phyloP scores from a whole-genome alignment of 2,888 invertebrate species.

The Tetragonisca angustula region DNA sequence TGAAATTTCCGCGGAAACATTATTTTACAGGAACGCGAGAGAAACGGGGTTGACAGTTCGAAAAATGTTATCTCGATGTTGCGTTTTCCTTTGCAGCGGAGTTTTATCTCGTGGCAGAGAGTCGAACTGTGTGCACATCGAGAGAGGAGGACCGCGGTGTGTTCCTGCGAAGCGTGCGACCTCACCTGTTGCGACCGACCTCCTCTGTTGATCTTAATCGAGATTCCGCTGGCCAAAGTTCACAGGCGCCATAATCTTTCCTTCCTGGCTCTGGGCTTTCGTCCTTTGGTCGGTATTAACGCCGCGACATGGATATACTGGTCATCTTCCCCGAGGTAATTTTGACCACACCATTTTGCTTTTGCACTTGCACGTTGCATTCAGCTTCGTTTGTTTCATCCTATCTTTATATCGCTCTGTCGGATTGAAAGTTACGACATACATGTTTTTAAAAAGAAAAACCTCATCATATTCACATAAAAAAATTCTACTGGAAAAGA shows the following conservation, averaged over 20 bases:
- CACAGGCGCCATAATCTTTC: constrained; percentile 52
- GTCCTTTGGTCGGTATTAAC: constrained; percentile 11
- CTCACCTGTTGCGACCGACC: constrained; percentile 70
- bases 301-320: constrained; percentile 17
- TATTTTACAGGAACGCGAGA: background rate
- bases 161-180: constrained; percentile 58
- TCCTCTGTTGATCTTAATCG: constrained; percentile 68
- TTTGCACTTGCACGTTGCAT: background rate
- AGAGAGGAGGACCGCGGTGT: constrained; percentile 50
- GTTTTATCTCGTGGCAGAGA: constrained; percentile 18
- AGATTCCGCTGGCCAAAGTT: constrained; percentile 57
- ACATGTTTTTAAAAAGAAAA: background rate
- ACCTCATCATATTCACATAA: too few relatives aligned
- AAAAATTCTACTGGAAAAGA: too few relatives aligned
- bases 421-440: constrained; percentile 1
- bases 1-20: constrained; percentile 5
- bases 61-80: background rate
- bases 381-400: background rate
- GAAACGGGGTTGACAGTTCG: background rate
- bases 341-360: background rate
- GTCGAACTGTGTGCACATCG: constrained; percentile 39
- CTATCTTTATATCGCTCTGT: constrained; percentile 1
- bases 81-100: constrained; percentile 21
- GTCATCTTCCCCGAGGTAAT: constrained; percentile 24
- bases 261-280: constrained; percentile 18